These are phyloP conservation scores for Emydocephalus ijimae DNA, from an alignment of 2,113 vertebrate species.

Conservation along the genomic window DNA sequence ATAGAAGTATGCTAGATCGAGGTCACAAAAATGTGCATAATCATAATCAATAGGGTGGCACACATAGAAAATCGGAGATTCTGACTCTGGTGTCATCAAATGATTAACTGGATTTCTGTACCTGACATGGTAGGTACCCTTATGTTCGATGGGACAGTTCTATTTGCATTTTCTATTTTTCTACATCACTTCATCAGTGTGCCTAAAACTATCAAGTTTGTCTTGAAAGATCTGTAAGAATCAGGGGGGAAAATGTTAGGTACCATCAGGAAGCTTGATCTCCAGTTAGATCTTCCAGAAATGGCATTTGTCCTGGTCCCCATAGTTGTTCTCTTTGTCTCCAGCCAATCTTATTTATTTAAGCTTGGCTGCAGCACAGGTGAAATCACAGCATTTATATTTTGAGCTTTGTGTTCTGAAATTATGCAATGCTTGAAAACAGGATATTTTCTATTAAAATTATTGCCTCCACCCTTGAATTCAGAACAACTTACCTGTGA, in stretches of 20 bases:
- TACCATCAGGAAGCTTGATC: neutral
- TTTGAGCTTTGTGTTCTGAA: neutral
- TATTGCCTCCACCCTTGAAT: neutral
- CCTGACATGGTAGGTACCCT: neutral
- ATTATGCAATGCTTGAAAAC: neutral
- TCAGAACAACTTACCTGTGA: neutral
- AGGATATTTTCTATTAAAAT: neutral
- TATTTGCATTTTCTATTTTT: neutral
- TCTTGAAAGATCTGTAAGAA: neutral
- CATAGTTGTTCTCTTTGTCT: neutral
- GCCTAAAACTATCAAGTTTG: neutral
- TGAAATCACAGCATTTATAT: neutral
- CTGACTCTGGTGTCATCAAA: neutral
- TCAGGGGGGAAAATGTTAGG: neutral
- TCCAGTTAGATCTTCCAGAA: neutral
- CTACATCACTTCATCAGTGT: neutral
- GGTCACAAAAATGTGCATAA: neutral
- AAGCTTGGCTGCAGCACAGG: neutral
- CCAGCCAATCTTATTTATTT: neutral
- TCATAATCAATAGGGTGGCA: neutral
- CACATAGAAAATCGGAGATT: neutral
- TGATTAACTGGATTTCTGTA: neutral
- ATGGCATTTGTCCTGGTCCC: neutral
- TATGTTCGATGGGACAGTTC: neutral
- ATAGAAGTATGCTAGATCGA: neutral